Percentiles rank a stretch among this genome's conserved stretches.
These are phyloP conservation scores for Coboldia fuscipes DNA, from an alignment of 1,140 invertebrate genomes.

Conservation along the genomic window DNA sequence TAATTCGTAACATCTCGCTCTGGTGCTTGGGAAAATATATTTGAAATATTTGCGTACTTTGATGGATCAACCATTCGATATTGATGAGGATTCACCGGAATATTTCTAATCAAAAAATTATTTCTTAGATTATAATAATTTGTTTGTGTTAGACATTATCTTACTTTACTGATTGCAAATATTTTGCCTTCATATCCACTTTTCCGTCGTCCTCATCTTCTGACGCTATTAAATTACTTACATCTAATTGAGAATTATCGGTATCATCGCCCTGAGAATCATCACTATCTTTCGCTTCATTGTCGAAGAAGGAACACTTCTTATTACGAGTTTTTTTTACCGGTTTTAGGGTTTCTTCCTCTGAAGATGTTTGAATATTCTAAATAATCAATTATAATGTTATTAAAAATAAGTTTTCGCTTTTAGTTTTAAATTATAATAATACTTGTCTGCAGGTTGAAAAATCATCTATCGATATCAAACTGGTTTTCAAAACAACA, in stretches of 20 bases:
- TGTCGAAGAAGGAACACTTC: constrained; percentile 25
- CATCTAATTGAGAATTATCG: constrained; percentile 9
- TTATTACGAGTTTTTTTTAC: constrained; percentile 9
- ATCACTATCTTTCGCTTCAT: constrained; percentile 29
- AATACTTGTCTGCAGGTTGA: no score
- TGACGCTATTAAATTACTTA: constrained; percentile 14
- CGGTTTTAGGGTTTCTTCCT: neutral
- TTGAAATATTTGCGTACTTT: constrained; percentile 9
- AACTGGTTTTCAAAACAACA: no score
- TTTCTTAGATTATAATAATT: neutral
- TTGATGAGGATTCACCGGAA: constrained; percentile 8
- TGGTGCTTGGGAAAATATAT: constrained; percentile 13
- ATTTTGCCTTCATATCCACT: constrained; percentile 29
- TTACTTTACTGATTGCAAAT: constrained; percentile 32
- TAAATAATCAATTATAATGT: no score
- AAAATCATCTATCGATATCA: no score
- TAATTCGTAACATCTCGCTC: neutral
- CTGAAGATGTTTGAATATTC: neutral
- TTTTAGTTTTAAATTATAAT: no score
- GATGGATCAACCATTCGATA: constrained; percentile 15
- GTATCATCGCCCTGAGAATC: constrained; percentile 18
- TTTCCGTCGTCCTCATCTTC: constrained; percentile 20
- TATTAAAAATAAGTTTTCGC: no score
- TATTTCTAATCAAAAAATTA: constrained; percentile 9
- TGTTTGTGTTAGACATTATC: no score